Evolutionary conservation across 2,888 invertebrate genomes (phyloP).

Genomic region (Dolichomitus sp.): DNA sequence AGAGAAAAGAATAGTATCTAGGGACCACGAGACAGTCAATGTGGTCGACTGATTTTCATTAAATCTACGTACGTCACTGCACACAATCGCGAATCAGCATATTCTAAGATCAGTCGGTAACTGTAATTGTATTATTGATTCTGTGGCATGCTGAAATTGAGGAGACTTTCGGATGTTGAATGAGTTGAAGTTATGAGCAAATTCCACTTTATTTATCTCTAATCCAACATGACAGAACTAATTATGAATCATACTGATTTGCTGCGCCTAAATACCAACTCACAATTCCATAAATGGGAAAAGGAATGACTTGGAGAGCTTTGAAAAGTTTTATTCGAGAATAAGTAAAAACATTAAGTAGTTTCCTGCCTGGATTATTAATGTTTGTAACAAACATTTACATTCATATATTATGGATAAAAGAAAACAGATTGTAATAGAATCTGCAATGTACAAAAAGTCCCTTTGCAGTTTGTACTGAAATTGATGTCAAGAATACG

Average conservation of each 20-base stretch:
- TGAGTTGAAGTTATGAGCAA: not conserved
- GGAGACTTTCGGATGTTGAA: not conserved
- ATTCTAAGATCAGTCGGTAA: not conserved
- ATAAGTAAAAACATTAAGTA: too few relatives aligned
- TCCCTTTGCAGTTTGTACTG: not conserved
- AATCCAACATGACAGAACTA: not conserved
- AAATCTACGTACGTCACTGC: conserved; percentile 10
- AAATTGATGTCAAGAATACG: conserved; percentile 10
- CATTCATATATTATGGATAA: not conserved
- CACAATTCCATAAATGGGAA: too few relatives aligned
- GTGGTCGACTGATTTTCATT: conserved; percentile 26
- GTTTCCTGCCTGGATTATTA: too few relatives aligned
- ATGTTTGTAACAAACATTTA: not conserved
- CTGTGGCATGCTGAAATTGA: not conserved
- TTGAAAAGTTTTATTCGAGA: too few relatives aligned
- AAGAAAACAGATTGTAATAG: not conserved
- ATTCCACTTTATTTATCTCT: not conserved
- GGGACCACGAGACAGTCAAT: conserved; percentile 14
- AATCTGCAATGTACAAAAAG: not conserved
- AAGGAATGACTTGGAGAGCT: too few relatives aligned
- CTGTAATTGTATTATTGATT: conserved; percentile 6
- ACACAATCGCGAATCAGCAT: not conserved
- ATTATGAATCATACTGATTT: too few relatives aligned
- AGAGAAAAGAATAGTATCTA: conserved; percentile 11
- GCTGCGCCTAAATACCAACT: too few relatives aligned